These are phyloP conservation scores for Eunapius fragilis DNA, from an alignment of 37 sponge, comb jelly and placozoan genomes.

Conservation along the genomic window DNA sequence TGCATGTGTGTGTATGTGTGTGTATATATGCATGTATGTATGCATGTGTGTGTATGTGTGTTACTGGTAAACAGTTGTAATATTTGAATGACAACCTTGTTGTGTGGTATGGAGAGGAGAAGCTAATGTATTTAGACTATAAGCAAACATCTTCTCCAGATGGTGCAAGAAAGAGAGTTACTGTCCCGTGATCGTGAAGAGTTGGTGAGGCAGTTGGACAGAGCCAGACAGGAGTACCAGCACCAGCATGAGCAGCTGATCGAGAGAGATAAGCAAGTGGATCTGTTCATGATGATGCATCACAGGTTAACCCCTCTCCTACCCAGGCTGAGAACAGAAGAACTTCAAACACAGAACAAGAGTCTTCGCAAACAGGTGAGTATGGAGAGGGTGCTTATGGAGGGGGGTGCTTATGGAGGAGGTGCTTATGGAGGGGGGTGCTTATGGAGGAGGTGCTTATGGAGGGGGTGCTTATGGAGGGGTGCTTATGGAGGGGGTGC, in stretches of 20 bases:
- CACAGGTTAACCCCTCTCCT: background rate
- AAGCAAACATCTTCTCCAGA: background rate
- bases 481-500: too few relatives aligned
- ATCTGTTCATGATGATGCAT: background rate
- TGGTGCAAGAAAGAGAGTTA: background rate
- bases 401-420: too few relatives aligned
- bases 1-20: background rate
- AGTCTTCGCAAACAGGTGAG: constrained; percentile 59
- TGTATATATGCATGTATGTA: background rate
- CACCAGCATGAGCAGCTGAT: constrained; percentile 40
- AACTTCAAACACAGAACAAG: constrained; percentile 46
- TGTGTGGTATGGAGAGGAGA: background rate
- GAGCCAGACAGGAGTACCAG: constrained; percentile 1
- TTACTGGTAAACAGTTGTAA: too few relatives aligned
- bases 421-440: too few relatives aligned
- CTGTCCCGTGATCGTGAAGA: background rate
- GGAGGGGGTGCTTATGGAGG: too few relatives aligned
- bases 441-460: too few relatives aligned
- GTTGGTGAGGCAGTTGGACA: constrained; percentile 3
- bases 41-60: background rate
- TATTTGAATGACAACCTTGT: too few relatives aligned
- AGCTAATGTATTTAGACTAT: background rate
- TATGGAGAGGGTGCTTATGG: background rate
- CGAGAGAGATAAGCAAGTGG: constrained; percentile 44
- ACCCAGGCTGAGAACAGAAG: constrained; percentile 33